Percentiles rank a stretch among this genome's conserved stretches.
These are phyloP conservation scores for Chironomus tentans DNA, from an alignment of 2,888 invertebrate species.

Conservation along the genomic window DNA sequence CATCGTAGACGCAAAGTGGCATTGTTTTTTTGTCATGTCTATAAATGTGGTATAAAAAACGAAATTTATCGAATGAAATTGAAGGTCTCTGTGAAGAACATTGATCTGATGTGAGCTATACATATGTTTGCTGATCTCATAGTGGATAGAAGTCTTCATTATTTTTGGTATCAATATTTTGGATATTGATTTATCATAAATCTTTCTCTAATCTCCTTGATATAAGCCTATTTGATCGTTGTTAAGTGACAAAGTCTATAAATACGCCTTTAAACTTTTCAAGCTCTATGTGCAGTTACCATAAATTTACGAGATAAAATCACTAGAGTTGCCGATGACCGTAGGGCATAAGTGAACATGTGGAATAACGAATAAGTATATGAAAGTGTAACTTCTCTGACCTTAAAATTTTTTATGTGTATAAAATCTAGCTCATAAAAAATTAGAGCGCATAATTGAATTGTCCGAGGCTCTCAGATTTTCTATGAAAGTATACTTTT, in stretches of 20 bases:
- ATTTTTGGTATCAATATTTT: too few relatives aligned
- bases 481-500: not conserved
- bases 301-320: not conserved
- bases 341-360: not conserved
- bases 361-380: not conserved
- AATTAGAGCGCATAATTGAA: not conserved
- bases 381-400: not conserved
- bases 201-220: too few relatives aligned
- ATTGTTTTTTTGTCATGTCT: not conserved
- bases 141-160: too few relatives aligned
- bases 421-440: not conserved
- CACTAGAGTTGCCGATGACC: not conserved
- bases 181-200: too few relatives aligned
- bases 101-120: not conserved
- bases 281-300: too few relatives aligned
- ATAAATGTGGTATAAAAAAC: not conserved
- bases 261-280: too few relatives aligned
- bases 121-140: too few relatives aligned
- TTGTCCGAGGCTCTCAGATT: not conserved
- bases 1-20: too few relatives aligned
- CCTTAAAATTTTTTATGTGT: not conserved
- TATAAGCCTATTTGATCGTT: too few relatives aligned
- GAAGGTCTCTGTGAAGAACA: not conserved
- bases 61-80: not conserved
- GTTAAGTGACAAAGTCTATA: too few relatives aligned